Evolutionary conservation across 1,140 invertebrate species (phyloP).

Genomic region (Heliconius hewitsoni): DNA sequence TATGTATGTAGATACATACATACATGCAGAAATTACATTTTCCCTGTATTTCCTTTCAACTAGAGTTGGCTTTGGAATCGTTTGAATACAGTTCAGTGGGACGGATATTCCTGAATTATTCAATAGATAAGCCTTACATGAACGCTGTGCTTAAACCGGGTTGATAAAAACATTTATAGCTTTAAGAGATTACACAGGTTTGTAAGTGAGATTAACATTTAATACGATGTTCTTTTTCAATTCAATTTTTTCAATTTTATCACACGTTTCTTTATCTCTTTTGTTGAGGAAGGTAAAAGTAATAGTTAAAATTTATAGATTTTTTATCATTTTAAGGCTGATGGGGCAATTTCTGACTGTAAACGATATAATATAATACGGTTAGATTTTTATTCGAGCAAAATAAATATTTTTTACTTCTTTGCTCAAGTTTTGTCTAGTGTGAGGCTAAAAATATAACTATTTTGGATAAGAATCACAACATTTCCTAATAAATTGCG

Average conservation of each 20-base stretch:
- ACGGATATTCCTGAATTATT: constrained; percentile 13
- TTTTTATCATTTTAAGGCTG: background rate
- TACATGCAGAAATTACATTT: constrained; percentile 1
- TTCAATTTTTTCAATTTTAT: background rate
- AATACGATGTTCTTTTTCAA: background rate
- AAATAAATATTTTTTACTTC: background rate
- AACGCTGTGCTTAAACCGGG: background rate
- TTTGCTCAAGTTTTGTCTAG: background rate
- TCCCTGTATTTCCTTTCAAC: background rate
- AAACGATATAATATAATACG: no score
- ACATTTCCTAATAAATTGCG: no score
- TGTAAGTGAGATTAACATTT: constrained; percentile 3
- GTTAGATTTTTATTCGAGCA: background rate
- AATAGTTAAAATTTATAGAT: background rate
- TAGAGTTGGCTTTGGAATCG: background rate
- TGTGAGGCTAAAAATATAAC: no score
- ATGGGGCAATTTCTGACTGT: no score
- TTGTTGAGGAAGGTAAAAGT: background rate
- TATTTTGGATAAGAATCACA: no score
- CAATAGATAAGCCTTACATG: constrained; percentile 12
- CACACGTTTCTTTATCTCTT: background rate
- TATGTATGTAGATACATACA: background rate
- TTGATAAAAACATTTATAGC: constrained; percentile 8
- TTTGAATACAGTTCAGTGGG: constrained; percentile 12
- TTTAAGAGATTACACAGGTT: background rate